Conservation (phyloP, 2,113 vertebrate species). For the Columba janthina region DNA sequence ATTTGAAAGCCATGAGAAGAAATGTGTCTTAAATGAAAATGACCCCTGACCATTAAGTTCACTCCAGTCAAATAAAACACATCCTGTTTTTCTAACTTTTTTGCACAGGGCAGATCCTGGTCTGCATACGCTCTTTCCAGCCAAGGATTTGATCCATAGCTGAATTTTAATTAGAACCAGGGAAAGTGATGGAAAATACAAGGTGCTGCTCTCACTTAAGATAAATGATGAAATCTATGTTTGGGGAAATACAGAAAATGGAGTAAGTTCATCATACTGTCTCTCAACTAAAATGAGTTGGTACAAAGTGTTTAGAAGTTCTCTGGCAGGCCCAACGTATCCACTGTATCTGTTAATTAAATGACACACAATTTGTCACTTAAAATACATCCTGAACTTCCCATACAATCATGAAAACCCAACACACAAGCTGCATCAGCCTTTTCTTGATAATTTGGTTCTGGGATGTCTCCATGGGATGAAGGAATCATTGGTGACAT, state of each 20-base stretch:
- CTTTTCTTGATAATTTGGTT: not conserved
- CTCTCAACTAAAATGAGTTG: not conserved
- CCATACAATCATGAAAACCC: not conserved
- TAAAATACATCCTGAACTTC: not conserved
- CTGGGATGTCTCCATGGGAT: not conserved
- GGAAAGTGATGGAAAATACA: not conserved
- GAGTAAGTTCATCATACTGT: not conserved
- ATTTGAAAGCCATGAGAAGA: constrained; percentile 19
- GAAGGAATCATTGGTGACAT: not conserved
- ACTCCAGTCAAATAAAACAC: constrained; percentile 52
- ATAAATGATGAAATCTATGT: not conserved
- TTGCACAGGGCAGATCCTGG: constrained; percentile 8
- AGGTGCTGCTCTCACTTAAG: not conserved
- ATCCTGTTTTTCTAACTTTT: constrained; percentile 58
- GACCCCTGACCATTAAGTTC: constrained; percentile 27
- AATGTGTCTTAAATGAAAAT: constrained; percentile 31
- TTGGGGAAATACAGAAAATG: not conserved
- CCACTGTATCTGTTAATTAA: constrained; percentile 11
- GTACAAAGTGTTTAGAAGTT: not conserved
- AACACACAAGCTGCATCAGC: not conserved
- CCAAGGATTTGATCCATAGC: not conserved
- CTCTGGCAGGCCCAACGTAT: not conserved
- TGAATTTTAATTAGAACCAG: constrained; percentile 5
- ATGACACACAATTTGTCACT: not conserved
- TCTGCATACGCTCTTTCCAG: not conserved